These are phyloP conservation scores for Uria lomvia DNA, from an alignment of 2,113 vertebrate species.

Conservation along the genomic window DNA sequence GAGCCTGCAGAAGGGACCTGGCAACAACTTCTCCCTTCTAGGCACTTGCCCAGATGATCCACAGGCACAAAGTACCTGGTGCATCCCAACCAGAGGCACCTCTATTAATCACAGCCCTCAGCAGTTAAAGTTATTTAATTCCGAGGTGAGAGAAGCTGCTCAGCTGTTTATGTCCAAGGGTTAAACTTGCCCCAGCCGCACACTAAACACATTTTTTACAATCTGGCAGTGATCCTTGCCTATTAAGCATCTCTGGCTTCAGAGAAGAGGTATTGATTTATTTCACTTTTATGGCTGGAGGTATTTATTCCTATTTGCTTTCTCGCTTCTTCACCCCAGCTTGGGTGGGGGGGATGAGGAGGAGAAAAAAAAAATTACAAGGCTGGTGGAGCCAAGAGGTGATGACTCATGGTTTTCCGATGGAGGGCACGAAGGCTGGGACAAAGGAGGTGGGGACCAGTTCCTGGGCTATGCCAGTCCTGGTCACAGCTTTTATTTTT, in stretches of 20 bases:
- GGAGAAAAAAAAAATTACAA: neutral
- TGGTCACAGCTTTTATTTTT: conserved; percentile 8
- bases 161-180: conserved; percentile 45
- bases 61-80: neutral
- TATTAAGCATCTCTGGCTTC: conserved; percentile 70
- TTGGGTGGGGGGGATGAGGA: neutral
- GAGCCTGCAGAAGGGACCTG: neutral
- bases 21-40: neutral
- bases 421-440: neutral
- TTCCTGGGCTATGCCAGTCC: neutral
- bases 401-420: conserved; percentile 21
- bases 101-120: conserved; percentile 6
- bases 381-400: neutral
- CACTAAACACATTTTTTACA: conserved; percentile 66
- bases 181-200: conserved; percentile 45
- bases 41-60: neutral
- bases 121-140: conserved; percentile 54
- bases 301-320: conserved; percentile 70
- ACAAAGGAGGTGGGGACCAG: neutral
- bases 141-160: conserved; percentile 39
- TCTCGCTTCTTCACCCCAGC: conserved; percentile 23
- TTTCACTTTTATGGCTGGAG: conserved; percentile 64
- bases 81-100: neutral
- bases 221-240: conserved; percentile 70
- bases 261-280: conserved; percentile 69